Evolutionary conservation across 2,113 vertebrate genomes (phyloP).

Genomic region (Macrotus californicus): DNA sequence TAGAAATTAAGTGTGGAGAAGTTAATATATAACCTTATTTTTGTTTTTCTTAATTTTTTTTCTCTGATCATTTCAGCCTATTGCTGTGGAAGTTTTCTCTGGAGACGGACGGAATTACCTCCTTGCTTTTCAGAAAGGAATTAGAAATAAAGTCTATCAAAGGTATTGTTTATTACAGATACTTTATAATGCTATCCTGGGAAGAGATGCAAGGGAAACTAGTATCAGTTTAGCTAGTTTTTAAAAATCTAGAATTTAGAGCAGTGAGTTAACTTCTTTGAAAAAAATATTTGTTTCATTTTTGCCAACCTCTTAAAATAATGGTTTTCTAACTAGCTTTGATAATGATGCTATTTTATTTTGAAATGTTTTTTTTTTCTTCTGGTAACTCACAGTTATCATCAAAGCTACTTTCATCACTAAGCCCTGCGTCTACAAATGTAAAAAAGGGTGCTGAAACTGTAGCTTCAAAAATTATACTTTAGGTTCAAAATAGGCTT

Average conservation of each 20-base stretch:
- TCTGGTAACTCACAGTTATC: not conserved
- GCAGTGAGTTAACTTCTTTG: not conserved
- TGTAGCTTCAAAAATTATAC: not conserved
- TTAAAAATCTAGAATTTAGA: constrained; percentile 1
- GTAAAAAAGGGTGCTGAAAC: not conserved
- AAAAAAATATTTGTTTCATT: constrained; percentile 20
- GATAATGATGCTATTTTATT: not conserved
- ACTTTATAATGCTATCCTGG: not conserved
- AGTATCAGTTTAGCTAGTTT: not conserved
- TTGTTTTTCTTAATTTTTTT: not conserved
- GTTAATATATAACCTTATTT: not conserved
- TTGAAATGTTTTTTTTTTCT: not conserved
- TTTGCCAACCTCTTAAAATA: not conserved
- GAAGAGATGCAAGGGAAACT: not conserved
- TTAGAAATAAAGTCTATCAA: constrained; percentile 99
- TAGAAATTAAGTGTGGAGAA: not conserved
- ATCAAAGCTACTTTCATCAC: not conserved
- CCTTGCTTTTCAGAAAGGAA: constrained; percentile 96
- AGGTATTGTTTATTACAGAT: constrained; percentile 80
- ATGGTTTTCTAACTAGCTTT: not conserved
- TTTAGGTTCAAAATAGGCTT: not conserved
- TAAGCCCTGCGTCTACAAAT: not conserved
- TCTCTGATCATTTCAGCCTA: constrained; percentile 83
- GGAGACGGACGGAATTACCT: constrained; percentile 98
- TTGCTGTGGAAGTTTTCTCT: constrained; percentile 98